A percentile compares a stretch with the other conserved stretches of the same genome.
Conservation (phyloP, 2,888 invertebrate genomes). For the Drosophila borborema region DNA sequence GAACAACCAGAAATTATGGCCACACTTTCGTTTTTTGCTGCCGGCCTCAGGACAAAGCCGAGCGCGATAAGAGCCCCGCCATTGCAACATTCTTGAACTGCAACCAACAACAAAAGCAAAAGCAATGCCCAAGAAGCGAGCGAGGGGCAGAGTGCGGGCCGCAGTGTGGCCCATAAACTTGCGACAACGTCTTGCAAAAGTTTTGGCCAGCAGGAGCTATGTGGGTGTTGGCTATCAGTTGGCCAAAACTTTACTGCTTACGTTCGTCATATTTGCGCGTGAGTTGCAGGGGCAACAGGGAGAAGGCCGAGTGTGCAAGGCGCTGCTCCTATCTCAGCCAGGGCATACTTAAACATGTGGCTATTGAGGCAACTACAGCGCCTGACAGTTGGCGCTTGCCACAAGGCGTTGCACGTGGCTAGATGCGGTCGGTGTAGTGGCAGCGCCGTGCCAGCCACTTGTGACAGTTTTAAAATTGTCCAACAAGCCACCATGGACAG, state of each 20-base stretch:
- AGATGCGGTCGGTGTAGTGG: constrained; percentile 10
- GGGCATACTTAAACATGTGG: constrained; percentile 53
- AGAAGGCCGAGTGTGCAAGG: not conserved
- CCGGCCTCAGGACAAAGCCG: constrained; percentile 62
- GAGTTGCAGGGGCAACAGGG: constrained; percentile 32
- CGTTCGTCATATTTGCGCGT: constrained; percentile 82
- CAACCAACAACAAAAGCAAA: constrained; percentile 57
- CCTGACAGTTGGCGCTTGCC: constrained; percentile 47
- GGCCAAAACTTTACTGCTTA: constrained; percentile 81
- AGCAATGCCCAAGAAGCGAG: constrained; percentile 6
- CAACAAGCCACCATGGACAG: constrained; percentile 66
- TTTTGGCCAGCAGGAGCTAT: constrained; percentile 68
- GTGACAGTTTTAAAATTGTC: constrained; percentile 81
- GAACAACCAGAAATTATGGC: constrained; percentile 69
- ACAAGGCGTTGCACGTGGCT: constrained; percentile 27
- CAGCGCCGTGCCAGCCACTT: constrained; percentile 59
- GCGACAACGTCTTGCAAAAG: constrained; percentile 63
- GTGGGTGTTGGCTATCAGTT: constrained; percentile 72
- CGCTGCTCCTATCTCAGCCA: constrained; percentile 44
- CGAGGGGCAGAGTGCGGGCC: not conserved
- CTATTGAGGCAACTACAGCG: constrained; percentile 48
- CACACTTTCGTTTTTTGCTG: constrained; percentile 75
- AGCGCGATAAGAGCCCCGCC: constrained; percentile 58
- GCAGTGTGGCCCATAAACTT: constrained; percentile 75
- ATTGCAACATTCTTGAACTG: constrained; percentile 74